Evolutionary conservation across 2,888 invertebrate species (phyloP).

Genomic region (Callinectes sapidus): DNA sequence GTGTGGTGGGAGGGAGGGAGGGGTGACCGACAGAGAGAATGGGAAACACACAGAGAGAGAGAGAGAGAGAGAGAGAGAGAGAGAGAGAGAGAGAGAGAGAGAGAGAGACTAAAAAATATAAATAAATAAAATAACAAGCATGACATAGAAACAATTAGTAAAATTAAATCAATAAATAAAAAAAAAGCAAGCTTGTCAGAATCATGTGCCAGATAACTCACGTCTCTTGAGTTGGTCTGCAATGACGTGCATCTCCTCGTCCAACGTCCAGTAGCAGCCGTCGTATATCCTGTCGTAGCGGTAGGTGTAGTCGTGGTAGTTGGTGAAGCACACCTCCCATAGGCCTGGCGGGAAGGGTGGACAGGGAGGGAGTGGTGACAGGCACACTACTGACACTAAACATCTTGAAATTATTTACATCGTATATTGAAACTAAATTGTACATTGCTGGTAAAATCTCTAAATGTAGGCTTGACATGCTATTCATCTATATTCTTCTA

Average conservation of each 20-base stretch:
- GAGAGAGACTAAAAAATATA: neutral
- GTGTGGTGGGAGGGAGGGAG: neutral
- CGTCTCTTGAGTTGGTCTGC: constrained; percentile 90
- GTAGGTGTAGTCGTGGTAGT: constrained; percentile 88
- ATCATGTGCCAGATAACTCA: constrained; percentile 75
- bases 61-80: neutral
- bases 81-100: neutral
- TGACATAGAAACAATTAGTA: neutral
- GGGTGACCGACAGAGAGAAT: neutral
- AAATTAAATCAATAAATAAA: neutral
- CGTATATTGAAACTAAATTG: too few species aligned
- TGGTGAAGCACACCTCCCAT: constrained; percentile 95
- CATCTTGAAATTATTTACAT: too few species aligned
- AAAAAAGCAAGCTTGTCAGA: neutral
- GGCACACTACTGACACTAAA: too few species aligned
- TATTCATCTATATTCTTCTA: too few species aligned
- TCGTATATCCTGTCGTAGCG: constrained; percentile 87
- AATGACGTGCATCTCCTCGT: constrained; percentile 96
- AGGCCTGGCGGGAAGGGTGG: constrained; percentile 83
- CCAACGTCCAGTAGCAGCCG: constrained; percentile 98
- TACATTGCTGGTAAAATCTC: too few species aligned
- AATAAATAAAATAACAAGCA: neutral
- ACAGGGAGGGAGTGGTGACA: neutral
- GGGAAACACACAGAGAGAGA: neutral
- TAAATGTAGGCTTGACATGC: too few species aligned